These are phyloP conservation scores for Philaethria dido DNA, from an alignment of 2,888 invertebrate genomes.

Conservation along the genomic window DNA sequence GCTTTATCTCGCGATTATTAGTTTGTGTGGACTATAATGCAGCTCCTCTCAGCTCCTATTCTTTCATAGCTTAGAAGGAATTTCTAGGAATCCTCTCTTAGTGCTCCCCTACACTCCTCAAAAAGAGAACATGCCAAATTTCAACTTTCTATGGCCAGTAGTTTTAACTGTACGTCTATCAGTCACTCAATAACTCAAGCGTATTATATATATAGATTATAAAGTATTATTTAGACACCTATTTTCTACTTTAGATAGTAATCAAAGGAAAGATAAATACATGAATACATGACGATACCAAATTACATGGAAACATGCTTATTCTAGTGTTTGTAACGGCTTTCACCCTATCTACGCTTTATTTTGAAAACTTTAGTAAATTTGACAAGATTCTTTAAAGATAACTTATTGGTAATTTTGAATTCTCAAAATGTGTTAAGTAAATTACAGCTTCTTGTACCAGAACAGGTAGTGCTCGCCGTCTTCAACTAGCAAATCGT, in stretches of 20 bases:
- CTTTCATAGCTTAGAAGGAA: no score
- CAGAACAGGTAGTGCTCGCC: conserved; percentile 95
- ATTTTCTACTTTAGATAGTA: not conserved
- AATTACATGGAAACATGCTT: not conserved
- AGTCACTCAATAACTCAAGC: no score
- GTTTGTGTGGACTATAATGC: no score
- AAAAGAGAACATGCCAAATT: no score
- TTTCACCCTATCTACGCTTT: conserved; percentile 12
- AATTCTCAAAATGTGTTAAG: conserved; percentile 14
- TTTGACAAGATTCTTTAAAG: conserved; percentile 1
- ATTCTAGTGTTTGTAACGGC: conserved; percentile 17
- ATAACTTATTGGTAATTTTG: not conserved
- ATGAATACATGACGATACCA: not conserved
- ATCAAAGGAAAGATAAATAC: not conserved
- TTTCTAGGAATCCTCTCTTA: no score
- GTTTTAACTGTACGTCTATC: no score
- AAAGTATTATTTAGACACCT: no score
- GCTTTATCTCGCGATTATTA: no score
- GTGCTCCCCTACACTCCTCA: no score
- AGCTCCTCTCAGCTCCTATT: no score
- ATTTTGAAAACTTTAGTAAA: conserved; percentile 15
- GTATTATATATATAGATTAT: no score
- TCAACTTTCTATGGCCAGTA: no score
- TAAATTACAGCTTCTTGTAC: conserved; percentile 93
- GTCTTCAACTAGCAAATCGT: conserved; percentile 93